These are phyloP conservation scores for Crax fasciolata DNA, from an alignment of 2,797 vertebrate species.

Conservation along the genomic window DNA sequence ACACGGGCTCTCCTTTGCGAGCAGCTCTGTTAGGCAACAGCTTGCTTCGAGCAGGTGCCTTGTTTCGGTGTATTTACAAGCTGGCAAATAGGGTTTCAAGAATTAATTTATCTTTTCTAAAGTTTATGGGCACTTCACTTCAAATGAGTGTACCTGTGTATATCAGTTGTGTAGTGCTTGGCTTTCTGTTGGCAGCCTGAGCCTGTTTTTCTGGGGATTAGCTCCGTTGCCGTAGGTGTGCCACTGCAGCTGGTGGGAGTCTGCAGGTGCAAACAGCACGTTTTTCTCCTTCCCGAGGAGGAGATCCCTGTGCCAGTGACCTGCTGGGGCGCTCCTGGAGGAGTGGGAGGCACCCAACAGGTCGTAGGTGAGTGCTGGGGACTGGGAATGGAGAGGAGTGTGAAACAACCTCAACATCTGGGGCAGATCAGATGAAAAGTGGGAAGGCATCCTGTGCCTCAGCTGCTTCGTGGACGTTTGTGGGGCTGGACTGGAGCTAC, in stretches of 20 bases:
- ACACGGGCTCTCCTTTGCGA: background rate
- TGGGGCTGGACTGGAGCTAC: background rate
- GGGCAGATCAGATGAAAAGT: background rate
- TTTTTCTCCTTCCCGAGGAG: background rate
- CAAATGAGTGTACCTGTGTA: rapidly evolving
- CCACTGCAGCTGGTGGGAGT: background rate
- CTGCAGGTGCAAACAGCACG: rapidly evolving
- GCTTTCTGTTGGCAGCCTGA: background rate
- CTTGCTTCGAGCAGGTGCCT: background rate
- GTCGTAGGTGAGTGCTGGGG: background rate
- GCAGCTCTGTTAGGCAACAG: background rate
- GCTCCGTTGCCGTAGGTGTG: background rate
- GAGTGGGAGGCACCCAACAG: rapidly evolving
- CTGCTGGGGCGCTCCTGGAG: rapidly evolving
- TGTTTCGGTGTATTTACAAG: background rate
- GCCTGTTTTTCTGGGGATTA: background rate
- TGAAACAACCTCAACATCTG: background rate
- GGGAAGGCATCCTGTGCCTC: background rate
- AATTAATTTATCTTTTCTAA: background rate
- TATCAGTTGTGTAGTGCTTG: rapidly evolving
- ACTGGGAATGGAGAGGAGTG: background rate
- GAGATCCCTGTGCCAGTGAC: background rate
- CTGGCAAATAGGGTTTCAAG: background rate
- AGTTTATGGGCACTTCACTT: rapidly evolving
- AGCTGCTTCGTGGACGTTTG: background rate